Evolutionary conservation across 2,113 vertebrate genomes (phyloP).

Genomic region (Cranoglanis bouderius): DNA sequence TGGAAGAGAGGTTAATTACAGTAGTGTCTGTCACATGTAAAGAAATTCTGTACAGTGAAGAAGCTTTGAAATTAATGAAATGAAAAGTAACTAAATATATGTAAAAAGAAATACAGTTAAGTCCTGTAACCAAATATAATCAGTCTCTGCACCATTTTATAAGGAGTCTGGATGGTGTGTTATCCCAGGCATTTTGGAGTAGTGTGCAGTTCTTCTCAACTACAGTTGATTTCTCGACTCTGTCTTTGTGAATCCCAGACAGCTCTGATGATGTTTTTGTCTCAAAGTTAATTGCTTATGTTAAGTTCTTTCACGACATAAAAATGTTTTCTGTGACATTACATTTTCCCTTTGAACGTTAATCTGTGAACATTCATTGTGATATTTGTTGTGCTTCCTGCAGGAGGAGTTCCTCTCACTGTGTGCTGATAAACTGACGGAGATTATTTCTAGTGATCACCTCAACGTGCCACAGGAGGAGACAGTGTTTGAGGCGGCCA

Average conservation of each 20-base stretch:
- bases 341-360: background rate
- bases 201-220: too few relatives aligned
- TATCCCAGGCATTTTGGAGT: too few relatives aligned
- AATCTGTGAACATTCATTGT: background rate
- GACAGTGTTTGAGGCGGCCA: slow-evolving; percentile 74
- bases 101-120: too few relatives aligned
- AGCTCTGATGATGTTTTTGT: background rate
- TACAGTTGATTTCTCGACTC: too few relatives aligned
- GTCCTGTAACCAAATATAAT: too few relatives aligned
- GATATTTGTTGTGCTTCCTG: background rate
- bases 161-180: too few relatives aligned
- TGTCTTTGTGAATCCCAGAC: background rate
- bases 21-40: background rate
- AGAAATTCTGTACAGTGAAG: background rate
- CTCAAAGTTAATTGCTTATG: background rate
- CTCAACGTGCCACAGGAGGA: slow-evolving; percentile 76
- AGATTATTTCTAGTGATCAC: slow-evolving; percentile 76
- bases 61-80: background rate
- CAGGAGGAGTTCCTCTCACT: slow-evolving; percentile 80
- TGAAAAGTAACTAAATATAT: too few relatives aligned
- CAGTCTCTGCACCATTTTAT: too few relatives aligned
- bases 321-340: background rate
- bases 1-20: background rate
- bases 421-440: slow-evolving; percentile 75
- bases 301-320: too few relatives aligned